Percentiles rank a stretch among this genome's conserved stretches.
Conservation (phyloP, 2,797 vertebrate species). For the Thamnophis elegans region DNA sequence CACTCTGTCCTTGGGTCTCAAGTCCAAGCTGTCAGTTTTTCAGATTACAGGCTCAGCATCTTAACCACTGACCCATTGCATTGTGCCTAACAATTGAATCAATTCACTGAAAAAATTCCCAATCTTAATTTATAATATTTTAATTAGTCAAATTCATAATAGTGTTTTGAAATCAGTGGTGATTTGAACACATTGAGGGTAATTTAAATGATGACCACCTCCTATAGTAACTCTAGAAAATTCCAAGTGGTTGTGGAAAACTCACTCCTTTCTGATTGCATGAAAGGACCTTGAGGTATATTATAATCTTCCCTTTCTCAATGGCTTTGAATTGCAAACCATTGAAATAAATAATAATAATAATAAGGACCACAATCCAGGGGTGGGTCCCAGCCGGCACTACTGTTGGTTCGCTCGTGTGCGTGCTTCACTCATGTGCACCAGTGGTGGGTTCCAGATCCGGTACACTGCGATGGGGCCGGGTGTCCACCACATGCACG, state of each 20-base stretch:
- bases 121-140: conserved; percentile 66
- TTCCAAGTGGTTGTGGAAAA: conserved; percentile 51
- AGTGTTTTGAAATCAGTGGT: conserved; percentile 64
- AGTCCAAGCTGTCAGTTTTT: background rate
- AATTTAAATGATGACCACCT: conserved; percentile 59
- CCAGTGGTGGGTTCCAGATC: too few relatives aligned
- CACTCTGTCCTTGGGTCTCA: background rate
- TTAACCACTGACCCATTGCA: background rate
- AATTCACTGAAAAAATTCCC: conserved; percentile 65
- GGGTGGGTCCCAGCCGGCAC: too few relatives aligned
- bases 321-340: background rate
- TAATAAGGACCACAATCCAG: background rate
- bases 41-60: background rate
- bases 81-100: conserved; percentile 55
- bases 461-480: too few relatives aligned
- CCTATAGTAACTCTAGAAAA: conserved; percentile 51
- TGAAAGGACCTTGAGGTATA: conserved; percentile 33
- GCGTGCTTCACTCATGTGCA: too few relatives aligned
- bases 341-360: conserved; percentile 10
- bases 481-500: too few relatives aligned
- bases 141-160: conserved; percentile 63
- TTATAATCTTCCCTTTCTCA: conserved; percentile 31
- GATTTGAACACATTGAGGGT: conserved; percentile 55
- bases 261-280: conserved; percentile 33
- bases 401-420: too few relatives aligned